Percentiles rank a stretch among this genome's conserved stretches.
Conservation (phyloP, 2,113 vertebrate species). For the Enhydra lutris region DNA sequence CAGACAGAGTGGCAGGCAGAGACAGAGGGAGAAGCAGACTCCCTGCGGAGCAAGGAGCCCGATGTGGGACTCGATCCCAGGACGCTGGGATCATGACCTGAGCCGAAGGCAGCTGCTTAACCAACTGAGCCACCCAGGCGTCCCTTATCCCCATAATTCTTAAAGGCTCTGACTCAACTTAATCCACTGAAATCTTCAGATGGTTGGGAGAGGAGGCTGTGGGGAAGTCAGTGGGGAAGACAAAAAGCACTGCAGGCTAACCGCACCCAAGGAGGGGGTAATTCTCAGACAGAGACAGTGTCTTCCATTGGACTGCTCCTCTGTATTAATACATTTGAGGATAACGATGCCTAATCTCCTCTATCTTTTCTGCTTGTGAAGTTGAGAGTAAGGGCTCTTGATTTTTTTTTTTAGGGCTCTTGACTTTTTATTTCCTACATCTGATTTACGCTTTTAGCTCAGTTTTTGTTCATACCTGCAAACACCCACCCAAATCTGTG, state of each 20-base stretch:
- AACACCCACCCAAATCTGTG: background rate
- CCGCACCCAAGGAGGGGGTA: background rate
- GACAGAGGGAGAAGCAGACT: no score
- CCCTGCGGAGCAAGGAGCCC: no score
- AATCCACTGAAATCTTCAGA: background rate
- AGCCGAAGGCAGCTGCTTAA: no score
- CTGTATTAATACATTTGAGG: background rate
- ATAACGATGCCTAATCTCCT: background rate
- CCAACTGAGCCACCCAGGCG: no score
- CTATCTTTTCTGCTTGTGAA: background rate
- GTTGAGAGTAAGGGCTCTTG: background rate
- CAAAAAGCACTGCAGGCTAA: background rate
- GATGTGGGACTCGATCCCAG: no score
- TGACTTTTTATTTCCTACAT: background rate
- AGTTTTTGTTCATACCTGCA: background rate
- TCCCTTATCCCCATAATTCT: background rate
- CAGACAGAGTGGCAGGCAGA: no score
- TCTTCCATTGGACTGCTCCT: background rate
- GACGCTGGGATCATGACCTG: no score
- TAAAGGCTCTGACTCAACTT: background rate
- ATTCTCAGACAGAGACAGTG: background rate
- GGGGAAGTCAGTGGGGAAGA: background rate
- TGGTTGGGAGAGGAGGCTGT: accelerated
- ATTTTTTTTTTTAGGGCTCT: background rate
- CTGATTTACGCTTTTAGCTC: background rate